A percentile compares a stretch with the other conserved stretches of the same genome.
These are phyloP conservation scores for Triplophysa tibetana DNA, from an alignment of 2,113 vertebrate genomes.

Conservation along the genomic window DNA sequence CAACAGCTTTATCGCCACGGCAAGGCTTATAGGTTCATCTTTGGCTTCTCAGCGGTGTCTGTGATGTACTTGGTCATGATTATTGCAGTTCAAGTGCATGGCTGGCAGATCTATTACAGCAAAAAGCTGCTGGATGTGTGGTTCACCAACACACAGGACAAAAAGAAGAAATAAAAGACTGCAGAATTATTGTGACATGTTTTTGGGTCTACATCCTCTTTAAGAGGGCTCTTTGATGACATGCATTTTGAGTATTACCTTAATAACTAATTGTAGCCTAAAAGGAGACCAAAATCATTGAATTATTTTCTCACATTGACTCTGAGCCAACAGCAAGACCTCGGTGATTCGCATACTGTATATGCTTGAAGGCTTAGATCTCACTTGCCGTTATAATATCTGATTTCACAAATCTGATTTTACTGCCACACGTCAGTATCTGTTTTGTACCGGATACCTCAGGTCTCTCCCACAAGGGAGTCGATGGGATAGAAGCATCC, in stretches of 20 bases:
- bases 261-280: neutral
- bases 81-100: conserved; percentile 89
- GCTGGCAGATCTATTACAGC: conserved; percentile 97
- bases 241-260: neutral
- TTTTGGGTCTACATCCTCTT: neutral
- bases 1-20: conserved; percentile 95
- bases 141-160: conserved; percentile 95
- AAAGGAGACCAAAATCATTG: neutral
- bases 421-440: neutral
- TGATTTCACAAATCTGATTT: neutral
- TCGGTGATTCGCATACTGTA: neutral
- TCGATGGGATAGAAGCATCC: neutral
- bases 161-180: conserved; percentile 87
- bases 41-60: conserved; percentile 86
- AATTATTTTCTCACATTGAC: neutral
- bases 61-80: conserved; percentile 93
- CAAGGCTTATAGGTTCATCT: conserved; percentile 94
- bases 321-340: neutral
- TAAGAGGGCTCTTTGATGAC: neutral
- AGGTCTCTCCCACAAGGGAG: neutral
- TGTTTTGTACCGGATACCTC: neutral
- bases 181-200: neutral
- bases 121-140: conserved; percentile 96
- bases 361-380: neutral
- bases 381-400: conserved; percentile 9